These are phyloP conservation scores for Pogonus chalceus DNA, from an alignment of 1,140 invertebrate species.

Conservation along the genomic window DNA sequence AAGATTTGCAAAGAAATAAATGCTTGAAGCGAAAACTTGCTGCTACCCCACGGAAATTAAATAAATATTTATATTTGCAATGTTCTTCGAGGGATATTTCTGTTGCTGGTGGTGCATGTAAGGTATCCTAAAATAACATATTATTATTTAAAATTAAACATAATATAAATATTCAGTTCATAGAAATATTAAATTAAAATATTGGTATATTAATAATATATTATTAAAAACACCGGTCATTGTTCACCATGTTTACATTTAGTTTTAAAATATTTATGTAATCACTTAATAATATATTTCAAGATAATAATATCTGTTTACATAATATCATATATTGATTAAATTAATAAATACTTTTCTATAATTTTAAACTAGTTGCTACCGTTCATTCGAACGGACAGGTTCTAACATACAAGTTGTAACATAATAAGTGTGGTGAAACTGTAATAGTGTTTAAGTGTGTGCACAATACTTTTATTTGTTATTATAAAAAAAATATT, in stretches of 20 bases:
- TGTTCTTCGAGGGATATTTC: constrained; percentile 88
- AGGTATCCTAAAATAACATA: constrained; percentile 65
- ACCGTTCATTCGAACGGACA: too few species aligned
- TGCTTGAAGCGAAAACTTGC: constrained; percentile 97
- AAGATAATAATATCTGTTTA: neutral
- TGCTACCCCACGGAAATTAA: constrained; percentile 93
- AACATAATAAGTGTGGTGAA: neutral
- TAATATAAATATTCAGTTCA: neutral
- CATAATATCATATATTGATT: constrained; percentile 4
- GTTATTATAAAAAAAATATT: constrained; percentile 6
- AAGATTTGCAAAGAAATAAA: constrained; percentile 83
- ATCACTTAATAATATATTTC: neutral
- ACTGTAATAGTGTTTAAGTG: neutral
- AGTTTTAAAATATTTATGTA: neutral
- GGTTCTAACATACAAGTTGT: too few species aligned
- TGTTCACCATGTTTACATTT: too few species aligned
- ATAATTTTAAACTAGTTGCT: too few species aligned
- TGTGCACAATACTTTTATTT: neutral
- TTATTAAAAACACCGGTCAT: neutral
- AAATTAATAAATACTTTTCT: too few species aligned
- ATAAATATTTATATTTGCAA: constrained; percentile 89
- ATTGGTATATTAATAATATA: too few species aligned
- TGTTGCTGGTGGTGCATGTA: constrained; percentile 65
- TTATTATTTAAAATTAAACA: constrained; percentile 11
- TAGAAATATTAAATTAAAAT: too few species aligned